Percentiles rank a stretch among this genome's conserved stretches.
phyloP scores from a whole-genome alignment of 1,140 invertebrate species.

The Zaprionus gabonicus region DNA sequence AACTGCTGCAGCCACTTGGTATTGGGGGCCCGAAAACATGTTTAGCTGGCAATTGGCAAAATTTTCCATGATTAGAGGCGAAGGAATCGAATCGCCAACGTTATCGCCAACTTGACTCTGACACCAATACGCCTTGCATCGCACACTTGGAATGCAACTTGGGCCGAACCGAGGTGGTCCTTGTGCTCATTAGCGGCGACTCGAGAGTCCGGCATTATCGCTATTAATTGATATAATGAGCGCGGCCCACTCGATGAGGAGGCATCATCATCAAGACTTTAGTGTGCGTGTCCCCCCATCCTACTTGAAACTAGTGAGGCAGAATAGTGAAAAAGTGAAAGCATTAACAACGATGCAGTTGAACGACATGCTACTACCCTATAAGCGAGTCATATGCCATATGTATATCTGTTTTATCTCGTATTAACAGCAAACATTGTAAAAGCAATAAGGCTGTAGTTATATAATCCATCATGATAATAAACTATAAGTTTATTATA shows the following conservation, averaged over 20 bases:
- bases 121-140: constrained; percentile 63
- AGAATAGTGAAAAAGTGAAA: constrained; percentile 4
- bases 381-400: neutral
- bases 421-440: neutral
- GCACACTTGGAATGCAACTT: constrained; percentile 43
- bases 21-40: constrained; percentile 40
- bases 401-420: neutral
- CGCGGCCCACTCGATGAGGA: neutral
- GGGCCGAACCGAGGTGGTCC: constrained; percentile 35
- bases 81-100: constrained; percentile 9
- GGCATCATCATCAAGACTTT: constrained; percentile 1
- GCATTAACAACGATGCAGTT: neutral
- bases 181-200: constrained; percentile 51
- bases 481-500: too few species aligned
- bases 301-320: neutral
- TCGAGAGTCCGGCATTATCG: constrained; percentile 30
- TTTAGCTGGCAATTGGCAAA: constrained; percentile 47
- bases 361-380: neutral
- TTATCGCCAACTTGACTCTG: constrained; percentile 62
- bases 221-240: constrained; percentile 6
- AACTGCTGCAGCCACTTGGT: neutral
- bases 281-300: neutral
- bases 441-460: neutral
- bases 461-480: too few species aligned
- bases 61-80: constrained; percentile 61